Base-by-base conservation (phyloP, 2,888 invertebrate species). In the Tethea ocularis region DNA sequence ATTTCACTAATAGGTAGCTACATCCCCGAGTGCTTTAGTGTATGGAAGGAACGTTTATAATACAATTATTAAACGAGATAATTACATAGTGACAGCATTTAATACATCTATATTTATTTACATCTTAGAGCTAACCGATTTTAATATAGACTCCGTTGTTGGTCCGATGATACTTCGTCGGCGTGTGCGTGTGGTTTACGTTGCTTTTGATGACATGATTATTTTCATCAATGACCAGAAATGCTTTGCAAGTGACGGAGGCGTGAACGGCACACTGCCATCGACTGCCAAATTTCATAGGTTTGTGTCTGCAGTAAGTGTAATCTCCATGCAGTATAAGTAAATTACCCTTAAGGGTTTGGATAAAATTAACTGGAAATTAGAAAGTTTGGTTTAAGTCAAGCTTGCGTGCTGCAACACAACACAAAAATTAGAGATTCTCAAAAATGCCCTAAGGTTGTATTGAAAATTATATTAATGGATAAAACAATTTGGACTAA, bases 251-350 rank as follows among this genome's bases (percentile, higher is more conserved):
- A 10, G 38, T n/a, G 38, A 38, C 6, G n/a, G 38, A 38, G n/a
- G 38, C 15, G n/a, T 46, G 46, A 20, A 46, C 46, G 3, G 46
- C 46, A 7, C 46, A 46, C 20, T 20, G 20, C 46, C 46, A 46
- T 8, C 46, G 17, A 20, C 2, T 20, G 7, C 46, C 46, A 20
- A 1, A 20, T 20, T 46, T 46, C 46, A 46, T 7, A 17, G 8
- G 17, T 17, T 46, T 20, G 46, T 46, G 46, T 20, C 10, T 46
- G 46, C 57, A 55, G 57, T 59, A 60, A 51, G 54, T 57, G 52
- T 58, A 60, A 24, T 46, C 23, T 41, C n/a, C 58, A 56, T 58
- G 3, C 56, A 46, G 56, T 13, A 22, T 11, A n/a, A n/a, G 20
- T 20, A 46, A 15, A 20, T 20, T 51, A 3, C 23, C 51, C 13